These are phyloP conservation scores for Liodrosophila aerea DNA, from an alignment of 2,888 invertebrate species.

Conservation along the genomic window DNA sequence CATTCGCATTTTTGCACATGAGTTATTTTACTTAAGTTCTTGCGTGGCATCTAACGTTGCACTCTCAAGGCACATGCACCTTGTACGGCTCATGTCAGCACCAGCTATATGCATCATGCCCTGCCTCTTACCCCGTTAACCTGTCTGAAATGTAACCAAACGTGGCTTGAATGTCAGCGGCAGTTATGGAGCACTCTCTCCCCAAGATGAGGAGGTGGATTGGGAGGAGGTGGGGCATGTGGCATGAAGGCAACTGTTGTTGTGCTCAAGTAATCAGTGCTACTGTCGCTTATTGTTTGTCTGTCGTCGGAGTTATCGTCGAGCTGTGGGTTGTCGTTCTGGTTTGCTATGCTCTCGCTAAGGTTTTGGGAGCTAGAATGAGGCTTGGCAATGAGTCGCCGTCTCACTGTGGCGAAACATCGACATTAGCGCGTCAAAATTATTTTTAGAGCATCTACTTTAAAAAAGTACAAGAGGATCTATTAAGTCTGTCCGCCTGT, in stretches of 20 bases:
- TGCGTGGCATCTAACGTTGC: slow-evolving; percentile 68
- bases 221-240: not conserved
- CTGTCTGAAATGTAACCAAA: slow-evolving; percentile 72
- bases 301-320: slow-evolving; percentile 54
- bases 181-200: slow-evolving; percentile 34
- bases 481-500: no score
- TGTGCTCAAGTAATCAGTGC: slow-evolving; percentile 71
- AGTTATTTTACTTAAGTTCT: slow-evolving; percentile 76
- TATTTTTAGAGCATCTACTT: no score
- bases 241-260: slow-evolving; percentile 44
- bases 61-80: slow-evolving; percentile 75
- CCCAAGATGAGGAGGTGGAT: slow-evolving; percentile 1
- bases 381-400: slow-evolving; percentile 61
- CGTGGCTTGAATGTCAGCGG: slow-evolving; percentile 73
- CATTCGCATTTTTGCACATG: slow-evolving; percentile 57
- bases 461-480: no score
- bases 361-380: slow-evolving; percentile 23
- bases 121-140: slow-evolving; percentile 16
- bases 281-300: slow-evolving; percentile 74
- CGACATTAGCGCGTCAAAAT: no score
- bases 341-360: no score
- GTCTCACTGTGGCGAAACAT: no score
- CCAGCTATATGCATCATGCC: slow-evolving; percentile 26
- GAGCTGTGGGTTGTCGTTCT: slow-evolving; percentile 24
- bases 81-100: slow-evolving; percentile 54